Evolutionary conservation across 53 echinoderm and acorn worm species (phyloP).

Genomic region (Antedon mediterranea): DNA sequence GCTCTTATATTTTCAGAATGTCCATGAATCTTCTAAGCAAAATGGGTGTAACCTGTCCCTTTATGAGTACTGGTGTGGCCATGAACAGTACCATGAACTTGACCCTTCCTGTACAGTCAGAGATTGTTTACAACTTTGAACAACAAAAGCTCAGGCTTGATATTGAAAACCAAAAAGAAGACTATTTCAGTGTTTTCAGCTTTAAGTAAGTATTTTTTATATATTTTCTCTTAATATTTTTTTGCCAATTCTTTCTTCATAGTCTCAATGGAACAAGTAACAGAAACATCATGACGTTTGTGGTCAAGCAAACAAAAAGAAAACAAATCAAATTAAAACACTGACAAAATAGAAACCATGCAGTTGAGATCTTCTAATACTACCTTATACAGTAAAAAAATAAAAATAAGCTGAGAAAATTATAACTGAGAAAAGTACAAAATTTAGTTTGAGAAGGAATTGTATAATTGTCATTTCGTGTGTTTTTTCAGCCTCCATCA

Average conservation of each 20-base stretch:
- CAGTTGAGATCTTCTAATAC: too few species aligned
- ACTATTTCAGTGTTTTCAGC: conserved; percentile 18
- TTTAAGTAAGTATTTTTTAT: conserved; percentile 26
- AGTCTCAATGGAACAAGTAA: not conserved
- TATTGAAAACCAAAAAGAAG: not conserved
- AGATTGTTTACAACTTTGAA: conserved; percentile 21
- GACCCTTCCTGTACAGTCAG: conserved; percentile 30
- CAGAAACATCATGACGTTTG: too few species aligned
- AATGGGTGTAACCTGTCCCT: conserved; percentile 28
- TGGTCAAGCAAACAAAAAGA: too few species aligned
- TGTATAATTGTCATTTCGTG: too few species aligned
- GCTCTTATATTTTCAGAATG: conserved; percentile 25
- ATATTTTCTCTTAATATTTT: not conserved
- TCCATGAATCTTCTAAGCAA: conserved; percentile 15
- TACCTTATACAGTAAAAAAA: too few species aligned
- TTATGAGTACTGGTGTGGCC: conserved; percentile 26
- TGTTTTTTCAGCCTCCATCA: too few species aligned
- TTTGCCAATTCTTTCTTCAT: not conserved
- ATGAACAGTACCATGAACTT: conserved; percentile 24
- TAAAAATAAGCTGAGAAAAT: too few species aligned
- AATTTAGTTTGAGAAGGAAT: too few species aligned
- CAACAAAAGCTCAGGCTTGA: conserved; percentile 28
- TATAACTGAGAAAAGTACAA: too few species aligned
- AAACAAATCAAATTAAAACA: too few species aligned
- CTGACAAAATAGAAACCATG: too few species aligned